These are phyloP conservation scores for Agrochola macilenta DNA, from an alignment of 2,888 invertebrate species.

Conservation along the genomic window DNA sequence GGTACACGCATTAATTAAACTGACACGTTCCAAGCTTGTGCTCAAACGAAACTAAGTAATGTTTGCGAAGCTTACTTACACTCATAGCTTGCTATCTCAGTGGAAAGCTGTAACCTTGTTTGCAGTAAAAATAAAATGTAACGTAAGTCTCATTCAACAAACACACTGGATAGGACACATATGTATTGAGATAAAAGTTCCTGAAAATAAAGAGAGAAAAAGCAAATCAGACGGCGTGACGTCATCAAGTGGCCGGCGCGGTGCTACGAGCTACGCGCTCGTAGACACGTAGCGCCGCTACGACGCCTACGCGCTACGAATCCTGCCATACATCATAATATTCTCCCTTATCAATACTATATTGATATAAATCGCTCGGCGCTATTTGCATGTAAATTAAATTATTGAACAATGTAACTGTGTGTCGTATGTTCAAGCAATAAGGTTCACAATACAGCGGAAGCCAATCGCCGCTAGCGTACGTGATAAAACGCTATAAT, in stretches of 20 bases:
- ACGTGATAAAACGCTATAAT: slow-evolving; percentile 52
- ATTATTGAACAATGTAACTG: slow-evolving; percentile 2
- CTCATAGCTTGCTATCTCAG: not conserved
- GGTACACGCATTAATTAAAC: not conserved
- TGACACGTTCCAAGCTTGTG: not conserved
- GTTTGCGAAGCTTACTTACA: not conserved
- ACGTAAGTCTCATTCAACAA: not conserved
- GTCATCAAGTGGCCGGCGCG: slow-evolving; percentile 21
- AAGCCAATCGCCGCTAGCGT: not conserved
- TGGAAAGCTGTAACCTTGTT: slow-evolving; percentile 6
- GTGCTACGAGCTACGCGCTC: slow-evolving; percentile 37
- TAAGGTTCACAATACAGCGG: slow-evolving; percentile 31
- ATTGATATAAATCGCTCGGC: slow-evolving; percentile 61
- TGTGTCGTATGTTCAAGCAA: slow-evolving; percentile 10
- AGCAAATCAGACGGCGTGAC: slow-evolving; percentile 32
- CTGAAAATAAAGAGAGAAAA: slow-evolving; percentile 6
- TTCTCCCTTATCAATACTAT: slow-evolving; percentile 60
- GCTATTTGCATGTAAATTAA: slow-evolving; percentile 58
- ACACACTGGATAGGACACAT: not conserved
- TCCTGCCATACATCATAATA: slow-evolving; percentile 55
- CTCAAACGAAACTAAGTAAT: not conserved
- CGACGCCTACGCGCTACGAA: slow-evolving; percentile 53
- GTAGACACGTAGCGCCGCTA: slow-evolving; percentile 56
- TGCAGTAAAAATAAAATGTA: not conserved
- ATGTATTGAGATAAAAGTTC: slow-evolving; percentile 1